phyloP scores from a whole-genome alignment of 2,888 invertebrate species.

The Cheilosia variabilis region DNA sequence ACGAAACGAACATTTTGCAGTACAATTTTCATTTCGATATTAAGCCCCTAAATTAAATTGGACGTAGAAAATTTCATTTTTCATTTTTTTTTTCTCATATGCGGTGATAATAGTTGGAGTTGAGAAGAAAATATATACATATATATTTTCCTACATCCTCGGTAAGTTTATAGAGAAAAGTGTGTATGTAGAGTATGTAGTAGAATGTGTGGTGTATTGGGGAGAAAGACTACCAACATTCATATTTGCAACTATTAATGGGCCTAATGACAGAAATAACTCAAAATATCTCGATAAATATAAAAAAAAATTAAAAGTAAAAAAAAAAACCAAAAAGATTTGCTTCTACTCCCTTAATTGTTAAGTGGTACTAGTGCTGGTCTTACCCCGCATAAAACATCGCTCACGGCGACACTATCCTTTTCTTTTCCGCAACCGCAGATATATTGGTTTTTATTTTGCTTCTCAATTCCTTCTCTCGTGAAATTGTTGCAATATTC shows the following conservation, averaged over 20 bases:
- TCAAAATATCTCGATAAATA: slow-evolving; percentile 46
- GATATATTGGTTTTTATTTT: slow-evolving; percentile 65
- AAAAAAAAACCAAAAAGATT: slow-evolving; percentile 56
- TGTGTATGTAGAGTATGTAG: slow-evolving; percentile 55
- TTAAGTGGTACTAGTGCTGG: slow-evolving; percentile 49
- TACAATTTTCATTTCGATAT: slow-evolving; percentile 44
- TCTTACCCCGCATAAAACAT: slow-evolving; percentile 65
- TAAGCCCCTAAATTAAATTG: slow-evolving; percentile 9
- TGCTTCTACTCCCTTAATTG: slow-evolving; percentile 66
- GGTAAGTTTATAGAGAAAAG: slow-evolving; percentile 67
- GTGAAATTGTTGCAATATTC: slow-evolving; percentile 59
- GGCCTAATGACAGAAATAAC: slow-evolving; percentile 58
- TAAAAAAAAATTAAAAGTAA: slow-evolving; percentile 9
- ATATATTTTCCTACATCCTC: slow-evolving; percentile 72
- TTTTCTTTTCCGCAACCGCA: slow-evolving; percentile 53
- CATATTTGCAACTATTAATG: slow-evolving; percentile 66
- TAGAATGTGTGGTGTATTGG: slow-evolving; percentile 21
- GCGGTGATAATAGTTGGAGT: slow-evolving; percentile 71
- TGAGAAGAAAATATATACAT: slow-evolving; percentile 50
- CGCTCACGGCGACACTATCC: slow-evolving; percentile 29
- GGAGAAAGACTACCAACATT: slow-evolving; percentile 32
- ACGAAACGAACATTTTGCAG: slow-evolving; percentile 55
- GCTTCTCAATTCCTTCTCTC: slow-evolving; percentile 64
- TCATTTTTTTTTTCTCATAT: slow-evolving; percentile 32
- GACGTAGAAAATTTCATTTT: slow-evolving; percentile 26